These are phyloP conservation scores for Drosophila trapezifrons DNA, from an alignment of 1,140 invertebrate species.

Conservation along the genomic window DNA sequence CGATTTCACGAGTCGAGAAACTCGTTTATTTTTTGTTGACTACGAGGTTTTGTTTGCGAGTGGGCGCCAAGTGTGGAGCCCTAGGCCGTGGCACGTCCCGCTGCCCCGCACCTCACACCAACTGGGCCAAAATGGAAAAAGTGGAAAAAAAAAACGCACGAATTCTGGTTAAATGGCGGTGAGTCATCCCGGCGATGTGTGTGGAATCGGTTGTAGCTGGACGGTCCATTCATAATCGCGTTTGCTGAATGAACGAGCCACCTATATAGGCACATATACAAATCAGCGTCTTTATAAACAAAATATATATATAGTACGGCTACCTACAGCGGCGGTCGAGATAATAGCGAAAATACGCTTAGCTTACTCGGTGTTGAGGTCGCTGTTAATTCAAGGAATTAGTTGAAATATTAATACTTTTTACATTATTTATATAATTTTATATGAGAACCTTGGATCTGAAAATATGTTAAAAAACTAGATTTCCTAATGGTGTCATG, in stretches of 20 bases:
- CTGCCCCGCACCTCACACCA: slow-evolving; percentile 17
- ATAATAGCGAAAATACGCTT: slow-evolving; percentile 12
- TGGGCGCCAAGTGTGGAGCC: slow-evolving; percentile 48
- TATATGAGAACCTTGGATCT: no score
- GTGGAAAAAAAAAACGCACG: slow-evolving; percentile 53
- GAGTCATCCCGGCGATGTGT: slow-evolving; percentile 63
- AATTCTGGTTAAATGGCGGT: slow-evolving; percentile 73
- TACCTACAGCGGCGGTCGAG: slow-evolving; percentile 25
- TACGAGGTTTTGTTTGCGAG: slow-evolving; percentile 42
- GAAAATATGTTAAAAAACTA: no score
- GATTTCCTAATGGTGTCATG: no score
- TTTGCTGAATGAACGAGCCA: slow-evolving; percentile 65
- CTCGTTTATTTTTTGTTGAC: slow-evolving; percentile 20
- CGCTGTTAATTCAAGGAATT: no score
- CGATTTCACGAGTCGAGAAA: slow-evolving; percentile 25
- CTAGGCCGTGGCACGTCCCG: slow-evolving; percentile 54
- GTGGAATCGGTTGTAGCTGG: slow-evolving; percentile 51
- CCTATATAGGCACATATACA: slow-evolving; percentile 35
- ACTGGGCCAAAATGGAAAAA: slow-evolving; percentile 65
- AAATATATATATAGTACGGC: slow-evolving; percentile 33
- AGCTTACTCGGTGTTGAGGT: not conserved
- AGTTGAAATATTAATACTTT: not conserved
- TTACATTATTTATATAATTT: no score
- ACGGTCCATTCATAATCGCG: slow-evolving; percentile 71
- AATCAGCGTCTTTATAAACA: slow-evolving; percentile 46